A percentile compares a stretch with the other conserved stretches of the same genome.
phyloP scores from a whole-genome alignment of 2,113 vertebrate genomes.

The Gadus chalcogrammus region DNA sequence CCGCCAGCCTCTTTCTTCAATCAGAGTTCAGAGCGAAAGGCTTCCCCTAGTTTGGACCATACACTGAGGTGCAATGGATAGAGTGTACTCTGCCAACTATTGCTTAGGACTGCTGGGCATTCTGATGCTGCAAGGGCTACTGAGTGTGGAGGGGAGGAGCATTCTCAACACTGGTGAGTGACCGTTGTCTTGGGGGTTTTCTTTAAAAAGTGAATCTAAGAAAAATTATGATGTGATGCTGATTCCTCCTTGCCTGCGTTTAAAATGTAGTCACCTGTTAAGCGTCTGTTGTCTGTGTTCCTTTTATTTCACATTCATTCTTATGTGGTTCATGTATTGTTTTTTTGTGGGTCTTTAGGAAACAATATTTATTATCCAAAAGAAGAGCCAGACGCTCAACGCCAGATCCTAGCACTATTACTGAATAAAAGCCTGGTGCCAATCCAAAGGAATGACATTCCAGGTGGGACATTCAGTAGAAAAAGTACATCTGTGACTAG shows the following conservation, averaged over 20 bases:
- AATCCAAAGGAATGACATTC: slow-evolving; percentile 48
- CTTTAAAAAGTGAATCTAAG: not conserved
- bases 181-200: not conserved
- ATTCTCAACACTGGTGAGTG: slow-evolving; percentile 60
- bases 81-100: slow-evolving; percentile 41
- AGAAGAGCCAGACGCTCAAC: slow-evolving; percentile 54
- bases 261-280: not conserved
- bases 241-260: no score
- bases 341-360: slow-evolving; percentile 41
- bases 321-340: not conserved
- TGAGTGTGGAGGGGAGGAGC: slow-evolving; percentile 57
- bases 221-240: not conserved
- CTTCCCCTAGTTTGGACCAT: slow-evolving; percentile 18
- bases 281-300: not conserved
- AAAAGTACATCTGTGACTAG: not conserved
- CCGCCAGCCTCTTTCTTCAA: slow-evolving; percentile 30
- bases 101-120: slow-evolving; percentile 60
- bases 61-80: slow-evolving; percentile 58
- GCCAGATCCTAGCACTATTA: slow-evolving; percentile 64
- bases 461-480: slow-evolving; percentile 50
- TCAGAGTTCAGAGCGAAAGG: slow-evolving; percentile 8
- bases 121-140: slow-evolving; percentile 57
- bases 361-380: slow-evolving; percentile 54
- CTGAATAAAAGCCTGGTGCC: slow-evolving; percentile 61
- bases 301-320: not conserved